Percentiles rank a stretch among this genome's conserved stretches.
phyloP scores from a whole-genome alignment of 2,888 invertebrate genomes.

The Drosophila percnosoma region DNA sequence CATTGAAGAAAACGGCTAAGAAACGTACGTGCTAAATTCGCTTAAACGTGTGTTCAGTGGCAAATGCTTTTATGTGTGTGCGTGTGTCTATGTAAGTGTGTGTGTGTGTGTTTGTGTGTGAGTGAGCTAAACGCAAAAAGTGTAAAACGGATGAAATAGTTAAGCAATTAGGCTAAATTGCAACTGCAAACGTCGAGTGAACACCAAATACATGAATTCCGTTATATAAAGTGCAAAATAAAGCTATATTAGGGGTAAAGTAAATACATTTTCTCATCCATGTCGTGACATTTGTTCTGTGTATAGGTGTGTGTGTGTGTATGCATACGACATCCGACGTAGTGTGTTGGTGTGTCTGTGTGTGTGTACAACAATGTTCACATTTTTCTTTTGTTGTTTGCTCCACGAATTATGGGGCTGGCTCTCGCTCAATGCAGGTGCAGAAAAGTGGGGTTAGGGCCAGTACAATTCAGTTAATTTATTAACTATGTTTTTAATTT shows the following conservation, averaged over 20 bases:
- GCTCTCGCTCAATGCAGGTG: constrained; percentile 73
- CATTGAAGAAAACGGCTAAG: constrained; percentile 47
- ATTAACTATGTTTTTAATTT: constrained; percentile 25
- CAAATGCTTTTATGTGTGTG: constrained; percentile 48
- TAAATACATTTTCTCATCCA: constrained; percentile 65
- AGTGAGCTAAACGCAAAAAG: constrained; percentile 76
- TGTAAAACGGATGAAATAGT: constrained; percentile 70
- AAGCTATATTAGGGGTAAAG: constrained; percentile 36
- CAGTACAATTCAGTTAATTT: constrained; percentile 35
- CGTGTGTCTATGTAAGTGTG: constrained; percentile 16
- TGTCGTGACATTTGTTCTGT: constrained; percentile 78
- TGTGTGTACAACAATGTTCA: constrained; percentile 77
- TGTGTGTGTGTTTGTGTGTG: constrained; percentile 48
- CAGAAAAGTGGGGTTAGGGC: constrained; percentile 76
- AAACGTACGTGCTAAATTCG: constrained; percentile 71
- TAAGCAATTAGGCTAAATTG: constrained; percentile 54
- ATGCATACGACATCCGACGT: constrained; percentile 42
- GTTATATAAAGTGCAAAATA: constrained; percentile 45
- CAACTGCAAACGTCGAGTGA: constrained; percentile 30
- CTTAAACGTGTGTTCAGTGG: constrained; percentile 62
- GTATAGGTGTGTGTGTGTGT: constrained; percentile 55
- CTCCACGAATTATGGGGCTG: constrained; percentile 75
- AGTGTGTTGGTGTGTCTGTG: constrained; percentile 30
- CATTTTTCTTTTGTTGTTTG: constrained; percentile 75
- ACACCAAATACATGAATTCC: constrained; percentile 19